Conservation (phyloP, 2,113 vertebrate genomes). For the Thymallus thymallus region DNA sequence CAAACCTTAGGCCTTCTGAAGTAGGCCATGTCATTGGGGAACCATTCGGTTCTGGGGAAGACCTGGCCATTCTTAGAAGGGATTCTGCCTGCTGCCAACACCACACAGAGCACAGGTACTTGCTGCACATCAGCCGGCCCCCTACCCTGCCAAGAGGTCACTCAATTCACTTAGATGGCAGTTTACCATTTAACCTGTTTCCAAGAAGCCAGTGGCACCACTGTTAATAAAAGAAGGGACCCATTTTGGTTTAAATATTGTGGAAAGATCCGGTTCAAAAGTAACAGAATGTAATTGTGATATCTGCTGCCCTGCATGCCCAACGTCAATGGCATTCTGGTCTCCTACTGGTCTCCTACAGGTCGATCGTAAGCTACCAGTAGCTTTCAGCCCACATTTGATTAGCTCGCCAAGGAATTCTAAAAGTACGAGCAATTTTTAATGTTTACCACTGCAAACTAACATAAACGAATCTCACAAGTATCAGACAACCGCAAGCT, state of each 20-base stretch:
- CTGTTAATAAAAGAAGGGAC: constrained; percentile 3
- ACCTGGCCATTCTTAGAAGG: constrained; percentile 35
- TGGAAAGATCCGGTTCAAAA: constrained; percentile 31
- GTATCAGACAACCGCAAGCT: too few relatives aligned
- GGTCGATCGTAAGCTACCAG: too few relatives aligned
- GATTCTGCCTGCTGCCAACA: too few relatives aligned
- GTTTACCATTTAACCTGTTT: constrained; percentile 27
- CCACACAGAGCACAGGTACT: too few relatives aligned
- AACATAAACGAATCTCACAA: too few relatives aligned
- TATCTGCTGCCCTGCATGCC: constrained; percentile 30
- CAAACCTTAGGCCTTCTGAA: neutral
- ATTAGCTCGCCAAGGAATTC: too few relatives aligned
- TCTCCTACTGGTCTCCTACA: too few relatives aligned
- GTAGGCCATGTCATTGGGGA: constrained; percentile 5
- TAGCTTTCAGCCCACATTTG: too few relatives aligned
- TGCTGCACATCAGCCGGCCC: constrained; percentile 6
- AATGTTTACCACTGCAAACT: too few relatives aligned
- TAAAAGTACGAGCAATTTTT: too few relatives aligned
- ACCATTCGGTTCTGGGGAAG: constrained; percentile 19
- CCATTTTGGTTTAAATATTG: constrained; percentile 7
- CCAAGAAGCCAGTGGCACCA: constrained; percentile 30
- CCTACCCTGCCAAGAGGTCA: too few relatives aligned
- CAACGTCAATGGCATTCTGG: neutral
- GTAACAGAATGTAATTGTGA: constrained; percentile 40
- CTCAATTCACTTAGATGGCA: constrained; percentile 36